Evolutionary conservation across 2,113 vertebrate species (phyloP), one percentile per base, ranked within the genome.

Genomic region (Anser cygnoides): DNA sequence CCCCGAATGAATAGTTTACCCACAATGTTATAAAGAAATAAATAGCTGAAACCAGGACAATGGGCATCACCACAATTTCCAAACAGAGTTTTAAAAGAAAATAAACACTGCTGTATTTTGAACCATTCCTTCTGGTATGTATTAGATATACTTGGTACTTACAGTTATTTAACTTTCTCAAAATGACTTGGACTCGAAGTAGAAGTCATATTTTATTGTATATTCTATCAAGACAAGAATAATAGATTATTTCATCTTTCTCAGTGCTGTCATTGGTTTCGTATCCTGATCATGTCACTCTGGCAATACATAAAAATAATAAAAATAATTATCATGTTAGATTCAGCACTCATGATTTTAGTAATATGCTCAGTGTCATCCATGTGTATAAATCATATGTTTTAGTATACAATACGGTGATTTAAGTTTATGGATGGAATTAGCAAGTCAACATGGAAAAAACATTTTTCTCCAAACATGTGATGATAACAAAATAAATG

Each of bases 401-500:
- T 31, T 16, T 35, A 81, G 39, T 81, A 82, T 37, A 67, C 9
- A 85, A 58, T 23, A 62, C 18, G 6, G 4, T 59, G 13, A 73
- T 55, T 70, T 76, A 80, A 37, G 12, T 66, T 71, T 37, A 65
- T 7, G 20, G 14, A 62, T 18, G 43, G 39, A 84, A 71, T 25
- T 13, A 78, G 17, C 35, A 78, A 78, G 22, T 28, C 17, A 52
- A 18, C 7, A 20, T 20, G 7, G 29, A 57, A 78, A 80, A 0
- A 2, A 55, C 0, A 0, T 12, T 88, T 90, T 61, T 44, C 29
- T 71, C 46, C 7, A 49, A 92, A 66, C 2, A 11, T 14, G 31
- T 14, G 31, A 19, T 33, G 16, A 62, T 61, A 74, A 9, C 68
- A 70, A 74, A 83, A 46, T 3, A 83, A 65, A 33, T 17, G 6